Percentiles rank a stretch among this genome's conserved stretches.
Evolutionary conservation across 2,888 invertebrate species (phyloP).

Genomic region (Tyria jacobaeae): DNA sequence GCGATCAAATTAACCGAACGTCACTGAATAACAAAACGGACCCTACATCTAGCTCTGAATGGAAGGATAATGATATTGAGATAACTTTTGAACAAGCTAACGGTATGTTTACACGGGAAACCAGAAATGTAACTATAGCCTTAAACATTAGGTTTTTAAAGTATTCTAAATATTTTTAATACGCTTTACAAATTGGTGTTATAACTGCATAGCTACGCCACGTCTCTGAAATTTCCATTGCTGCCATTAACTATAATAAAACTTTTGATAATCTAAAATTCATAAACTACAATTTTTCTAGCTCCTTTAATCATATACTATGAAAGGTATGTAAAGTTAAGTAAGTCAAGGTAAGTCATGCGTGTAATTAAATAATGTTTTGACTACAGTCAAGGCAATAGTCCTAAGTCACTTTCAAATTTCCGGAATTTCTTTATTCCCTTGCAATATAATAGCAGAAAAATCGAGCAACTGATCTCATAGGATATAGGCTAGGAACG

Average conservation of each 20-base stretch:
- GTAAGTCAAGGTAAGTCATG: too few relatives aligned
- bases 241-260: not conserved
- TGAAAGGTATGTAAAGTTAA: not conserved
- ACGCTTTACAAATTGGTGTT: not conserved
- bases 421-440: too few relatives aligned
- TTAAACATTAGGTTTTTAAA: too few relatives aligned
- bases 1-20: constrained; percentile 38
- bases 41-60: constrained; percentile 36
- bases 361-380: too few relatives aligned
- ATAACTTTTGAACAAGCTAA: constrained; percentile 36
- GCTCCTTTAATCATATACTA: too few relatives aligned
- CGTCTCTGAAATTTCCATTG: not conserved
- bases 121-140: constrained; percentile 15
- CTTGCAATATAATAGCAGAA: too few relatives aligned
- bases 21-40: constrained; percentile 41
- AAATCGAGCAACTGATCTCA: too few relatives aligned
- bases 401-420: too few relatives aligned
- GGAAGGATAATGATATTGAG: constrained; percentile 42
- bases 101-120: constrained; percentile 7
- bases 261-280: too few relatives aligned
- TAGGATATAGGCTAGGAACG: too few relatives aligned
- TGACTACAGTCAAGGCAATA: too few relatives aligned
- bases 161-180: not conserved
- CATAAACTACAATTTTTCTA: too few relatives aligned
- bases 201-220: not conserved